phyloP scores from a whole-genome alignment of 2,113 vertebrate genomes.

The Gambusia holbrooki region DNA sequence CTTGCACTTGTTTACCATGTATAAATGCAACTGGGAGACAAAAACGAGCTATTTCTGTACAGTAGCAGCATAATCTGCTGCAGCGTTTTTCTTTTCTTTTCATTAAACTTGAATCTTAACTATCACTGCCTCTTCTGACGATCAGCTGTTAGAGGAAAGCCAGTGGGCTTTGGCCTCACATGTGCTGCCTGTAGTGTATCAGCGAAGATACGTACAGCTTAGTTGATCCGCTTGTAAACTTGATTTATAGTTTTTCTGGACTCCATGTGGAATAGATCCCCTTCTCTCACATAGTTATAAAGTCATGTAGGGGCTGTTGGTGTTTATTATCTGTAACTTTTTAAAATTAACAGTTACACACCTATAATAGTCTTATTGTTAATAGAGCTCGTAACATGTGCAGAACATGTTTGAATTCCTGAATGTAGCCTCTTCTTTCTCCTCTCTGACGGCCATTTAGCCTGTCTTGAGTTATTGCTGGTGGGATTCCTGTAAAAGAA shows the following conservation, averaged over 20 bases:
- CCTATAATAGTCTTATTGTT: neutral
- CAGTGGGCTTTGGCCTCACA: neutral
- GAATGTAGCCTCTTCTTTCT: neutral
- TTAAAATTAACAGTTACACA: neutral
- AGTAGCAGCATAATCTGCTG: neutral
- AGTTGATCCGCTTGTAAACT: neutral
- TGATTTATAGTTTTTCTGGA: neutral
- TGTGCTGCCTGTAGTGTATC: neutral
- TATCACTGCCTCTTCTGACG: neutral
- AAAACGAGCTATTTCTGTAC: neutral
- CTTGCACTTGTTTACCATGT: neutral
- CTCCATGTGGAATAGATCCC: neutral
- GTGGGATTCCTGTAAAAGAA: neutral
- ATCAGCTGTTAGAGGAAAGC: neutral
- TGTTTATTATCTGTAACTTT: slow-evolving; percentile 1
- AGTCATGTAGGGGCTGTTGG: neutral
- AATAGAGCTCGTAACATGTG: neutral
- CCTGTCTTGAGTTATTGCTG: neutral
- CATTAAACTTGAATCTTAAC: neutral
- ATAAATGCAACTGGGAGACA: neutral
- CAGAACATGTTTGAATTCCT: too few species aligned
- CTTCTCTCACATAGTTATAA: neutral
- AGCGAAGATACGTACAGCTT: neutral
- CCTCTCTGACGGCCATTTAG: neutral
- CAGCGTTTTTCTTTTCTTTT: neutral